phyloP scores from a whole-genome alignment of 2,113 vertebrate genomes.

The Channa argus region DNA sequence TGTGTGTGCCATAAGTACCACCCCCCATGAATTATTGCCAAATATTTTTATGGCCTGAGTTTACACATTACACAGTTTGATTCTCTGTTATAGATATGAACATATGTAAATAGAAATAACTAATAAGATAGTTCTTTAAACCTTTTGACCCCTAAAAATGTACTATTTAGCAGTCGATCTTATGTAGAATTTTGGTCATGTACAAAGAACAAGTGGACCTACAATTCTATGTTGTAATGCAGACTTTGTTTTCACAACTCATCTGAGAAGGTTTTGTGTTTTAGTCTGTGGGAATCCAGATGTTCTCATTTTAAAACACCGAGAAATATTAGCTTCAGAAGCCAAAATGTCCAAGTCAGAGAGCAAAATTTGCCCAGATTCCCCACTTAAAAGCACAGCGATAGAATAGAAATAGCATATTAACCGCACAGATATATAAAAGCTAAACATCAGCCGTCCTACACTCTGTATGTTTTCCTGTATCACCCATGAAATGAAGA shows the following conservation, averaged over 20 bases:
- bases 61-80: conserved; percentile 63
- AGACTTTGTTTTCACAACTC: conserved; percentile 9
- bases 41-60: conserved; percentile 81
- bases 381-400: conserved; percentile 55
- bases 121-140: conserved; percentile 45
- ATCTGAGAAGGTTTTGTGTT: background rate
- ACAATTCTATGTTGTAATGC: background rate
- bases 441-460: conserved; percentile 47
- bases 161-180: conserved; percentile 16
- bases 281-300: background rate
- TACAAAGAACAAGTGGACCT: conserved; percentile 15
- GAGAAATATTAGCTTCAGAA: conserved; percentile 20
- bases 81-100: conserved; percentile 69
- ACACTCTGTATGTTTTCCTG: conserved; percentile 53
- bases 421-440: conserved; percentile 32
- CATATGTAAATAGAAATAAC: conserved; percentile 74
- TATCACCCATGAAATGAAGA: conserved; percentile 50
- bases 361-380: conserved; percentile 12
- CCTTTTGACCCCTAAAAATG: conserved; percentile 19
- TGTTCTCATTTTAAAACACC: conserved; percentile 13
- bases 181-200: background rate
- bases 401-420: conserved; percentile 40
- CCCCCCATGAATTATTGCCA: conserved; percentile 78
- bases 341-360: conserved; percentile 1
- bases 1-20: conserved; percentile 71